Base-by-base conservation (phyloP, 1,140 invertebrate species). In the Aphaenogaster rudis region DNA sequence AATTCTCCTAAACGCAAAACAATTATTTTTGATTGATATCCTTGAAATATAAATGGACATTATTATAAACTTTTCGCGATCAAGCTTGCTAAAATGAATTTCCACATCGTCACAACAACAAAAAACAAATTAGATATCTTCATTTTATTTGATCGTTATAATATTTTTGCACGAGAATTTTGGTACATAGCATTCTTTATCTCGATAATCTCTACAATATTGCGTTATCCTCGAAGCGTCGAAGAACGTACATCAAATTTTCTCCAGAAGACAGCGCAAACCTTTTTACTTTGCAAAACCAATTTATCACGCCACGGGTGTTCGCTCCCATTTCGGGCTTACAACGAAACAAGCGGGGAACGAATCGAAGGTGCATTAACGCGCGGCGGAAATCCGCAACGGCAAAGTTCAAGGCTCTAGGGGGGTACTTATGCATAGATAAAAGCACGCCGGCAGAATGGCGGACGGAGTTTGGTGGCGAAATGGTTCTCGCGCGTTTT, bases 311-410 rank as follows among this genome's bases (percentile, higher is more conserved):
- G 45, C 17, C 28, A 74, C 57, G 54, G 57, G 71, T 72, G 67
- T 59, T 76, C 54, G 69, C 54, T 48, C 17, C n/a, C 52, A 63
- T 76, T 81, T 71, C 39, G 50, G 11, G 42, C 39, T 57, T 33
- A 59, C 50, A 59, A 74, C 79, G 69, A 74, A 61, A 84, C 69
- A 84, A 63, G 54, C 39, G 21, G 66, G 50, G 79, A 72, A 57
- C 54, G 54, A 84, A 84, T 84, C 69, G 69, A 76, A 84, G 80
- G 54, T 76, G 67, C 80, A 84, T 84, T 84, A 84, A 61, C 80
- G 80, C 52, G 52, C 28, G 21, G 28, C n/a, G 63, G 57, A 84
- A 84, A 76, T 84, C 42, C 69, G 52, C 80, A 61, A 50, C 80
- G 17, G 54, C 69, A 74, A 84, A 84, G 54, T 84, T 84, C 69